Evolutionary conservation across 1,140 invertebrate genomes (phyloP), one percentile per base, ranked within the genome.

Genomic region (Bombus waltoni): DNA sequence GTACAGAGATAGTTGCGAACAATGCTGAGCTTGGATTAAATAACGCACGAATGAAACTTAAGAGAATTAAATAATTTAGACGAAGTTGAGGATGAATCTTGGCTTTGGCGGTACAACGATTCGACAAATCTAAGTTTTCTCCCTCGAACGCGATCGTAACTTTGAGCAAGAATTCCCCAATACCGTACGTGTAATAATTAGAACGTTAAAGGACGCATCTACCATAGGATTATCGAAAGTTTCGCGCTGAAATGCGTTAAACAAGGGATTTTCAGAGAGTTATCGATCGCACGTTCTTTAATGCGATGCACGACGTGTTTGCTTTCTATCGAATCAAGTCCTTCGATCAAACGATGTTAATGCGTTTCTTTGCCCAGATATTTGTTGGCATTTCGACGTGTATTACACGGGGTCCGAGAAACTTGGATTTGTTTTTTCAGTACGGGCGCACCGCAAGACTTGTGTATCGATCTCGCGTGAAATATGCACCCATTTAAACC

Each of bases 401-500:
- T 53, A 53, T 22, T 53, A 62, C 59, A 13, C 28, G 3, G 28
- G 28, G 28, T n/a, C 5, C 9, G 9, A n/a, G 59, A 62, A n/a
- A 62, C 11, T n/a, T n/a, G 3, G 35, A 44, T n/a, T 40, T 73
- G 22, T n/a, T 59, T 44, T 28, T 62, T n/a, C 22, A 74, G 44
- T 8, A 40, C 1, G n/a, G 32, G 15, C 9, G 15, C 5, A 1
- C 8, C 38, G 3, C 35, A n/a, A 59, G n/a, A 35, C 15, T 5
- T 32, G 42, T 47, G 73, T 70, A 83, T 78, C 62, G 81, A 83
- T 83, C 78, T 25, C 22, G 22, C 74, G 35, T 77, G 28, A 78
- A 83, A 66, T 57, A 66, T 35, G 71, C 25, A 4, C 5, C 42
- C 57, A 47, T 32, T 74, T 32, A 62, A 42, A 25, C 53, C 68